These are phyloP conservation scores for Syndactyla subalaris DNA, from an alignment of 2,797 vertebrate genomes.

Conservation along the genomic window DNA sequence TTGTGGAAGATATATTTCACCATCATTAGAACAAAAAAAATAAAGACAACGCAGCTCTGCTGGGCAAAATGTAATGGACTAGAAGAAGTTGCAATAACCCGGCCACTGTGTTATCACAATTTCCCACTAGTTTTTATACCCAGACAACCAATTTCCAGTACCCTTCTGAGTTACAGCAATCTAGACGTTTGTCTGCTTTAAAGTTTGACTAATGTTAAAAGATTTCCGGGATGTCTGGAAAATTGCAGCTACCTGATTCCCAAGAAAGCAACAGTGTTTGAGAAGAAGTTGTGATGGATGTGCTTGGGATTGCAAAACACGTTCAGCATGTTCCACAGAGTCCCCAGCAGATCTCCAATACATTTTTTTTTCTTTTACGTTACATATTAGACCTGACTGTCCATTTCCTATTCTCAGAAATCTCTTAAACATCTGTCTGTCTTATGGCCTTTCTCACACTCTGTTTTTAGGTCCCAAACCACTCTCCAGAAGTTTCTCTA, in stretches of 20 bases:
- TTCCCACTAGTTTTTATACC: not conserved
- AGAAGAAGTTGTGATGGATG: not conserved
- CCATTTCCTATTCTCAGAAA: not conserved
- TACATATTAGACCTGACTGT: not conserved
- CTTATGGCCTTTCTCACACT: not conserved
- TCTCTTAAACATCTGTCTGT: not conserved
- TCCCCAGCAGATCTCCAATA: not conserved
- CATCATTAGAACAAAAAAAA: not conserved
- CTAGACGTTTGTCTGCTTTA: not conserved
- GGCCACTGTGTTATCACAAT: fast-evolving
- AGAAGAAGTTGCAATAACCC: not conserved
- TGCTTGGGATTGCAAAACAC: not conserved
- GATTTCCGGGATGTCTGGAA: not conserved
- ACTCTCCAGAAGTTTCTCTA: not conserved
- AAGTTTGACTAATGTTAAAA: not conserved
- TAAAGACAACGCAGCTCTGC: not conserved
- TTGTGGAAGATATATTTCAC: not conserved
- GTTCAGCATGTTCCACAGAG: fast-evolving
- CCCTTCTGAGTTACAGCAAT: not conserved
- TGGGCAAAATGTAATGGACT: not conserved
- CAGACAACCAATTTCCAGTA: not conserved
- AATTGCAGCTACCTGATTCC: not conserved
- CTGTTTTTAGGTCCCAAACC: not conserved
- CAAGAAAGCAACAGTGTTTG: not conserved
- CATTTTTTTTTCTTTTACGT: not conserved